Percentiles rank a stretch among this genome's conserved stretches.
phyloP scores from a whole-genome alignment of 1,140 invertebrate genomes.

The Monomorium pharaonis region DNA sequence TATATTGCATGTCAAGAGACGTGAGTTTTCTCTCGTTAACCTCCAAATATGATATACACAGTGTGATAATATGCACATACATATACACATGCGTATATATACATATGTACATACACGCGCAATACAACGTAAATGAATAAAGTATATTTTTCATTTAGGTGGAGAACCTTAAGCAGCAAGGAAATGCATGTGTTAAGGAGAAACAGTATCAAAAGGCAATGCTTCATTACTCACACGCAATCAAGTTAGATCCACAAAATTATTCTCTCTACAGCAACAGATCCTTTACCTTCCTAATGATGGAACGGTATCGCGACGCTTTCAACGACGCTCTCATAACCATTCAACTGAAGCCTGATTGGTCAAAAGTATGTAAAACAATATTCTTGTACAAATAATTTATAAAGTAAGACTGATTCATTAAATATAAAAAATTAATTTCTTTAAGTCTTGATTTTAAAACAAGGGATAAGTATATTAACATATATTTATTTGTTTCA shows the following conservation, averaged over 20 bases:
- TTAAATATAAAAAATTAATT: background rate
- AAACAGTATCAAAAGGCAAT: slow-evolving; percentile 91
- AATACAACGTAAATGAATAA: background rate
- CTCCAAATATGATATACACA: slow-evolving; percentile 14
- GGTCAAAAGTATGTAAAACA: slow-evolving; percentile 89
- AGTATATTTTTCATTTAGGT: slow-evolving; percentile 78
- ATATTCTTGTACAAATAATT: background rate
- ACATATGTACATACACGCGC: background rate
- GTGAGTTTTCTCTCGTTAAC: background rate
- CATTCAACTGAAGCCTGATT: slow-evolving; percentile 90
- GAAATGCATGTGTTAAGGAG: slow-evolving; percentile 91
- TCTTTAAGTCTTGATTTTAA: background rate
- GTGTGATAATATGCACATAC: too few relatives aligned
- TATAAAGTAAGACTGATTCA: background rate
- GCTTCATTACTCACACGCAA: slow-evolving; percentile 92
- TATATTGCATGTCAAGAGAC: background rate
- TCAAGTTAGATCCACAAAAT: slow-evolving; percentile 91
- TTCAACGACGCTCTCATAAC: slow-evolving; percentile 92
- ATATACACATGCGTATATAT: too few relatives aligned
- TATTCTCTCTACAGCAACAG: slow-evolving; percentile 92
- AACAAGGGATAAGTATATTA: background rate
- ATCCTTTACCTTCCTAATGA: slow-evolving; percentile 91
- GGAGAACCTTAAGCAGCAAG: slow-evolving; percentile 88
- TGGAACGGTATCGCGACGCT: slow-evolving; percentile 91
- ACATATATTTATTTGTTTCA: slow-evolving; percentile 79